phyloP scores from a whole-genome alignment of 2,888 invertebrate species.

The Syritta pipiens region DNA sequence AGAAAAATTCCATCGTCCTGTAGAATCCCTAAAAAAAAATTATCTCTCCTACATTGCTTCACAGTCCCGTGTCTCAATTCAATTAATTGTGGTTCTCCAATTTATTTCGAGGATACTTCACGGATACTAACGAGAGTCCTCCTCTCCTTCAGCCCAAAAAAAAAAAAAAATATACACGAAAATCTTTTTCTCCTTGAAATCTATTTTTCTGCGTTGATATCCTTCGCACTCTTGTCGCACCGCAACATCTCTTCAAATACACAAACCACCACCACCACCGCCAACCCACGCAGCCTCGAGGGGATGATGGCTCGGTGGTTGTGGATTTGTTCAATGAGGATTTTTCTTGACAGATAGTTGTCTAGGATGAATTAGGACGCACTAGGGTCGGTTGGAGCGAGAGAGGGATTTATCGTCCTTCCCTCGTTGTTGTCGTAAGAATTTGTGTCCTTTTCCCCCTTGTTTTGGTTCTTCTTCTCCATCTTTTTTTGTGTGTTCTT shows the following conservation, averaged over 20 bases:
- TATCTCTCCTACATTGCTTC: background rate
- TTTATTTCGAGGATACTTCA: slow-evolving; percentile 37
- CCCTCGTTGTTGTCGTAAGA: slow-evolving; percentile 14
- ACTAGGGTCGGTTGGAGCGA: no score
- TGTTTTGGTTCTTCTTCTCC: background rate
- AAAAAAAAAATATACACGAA: background rate
- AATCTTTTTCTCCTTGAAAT: slow-evolving; percentile 21
- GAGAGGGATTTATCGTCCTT: slow-evolving; percentile 7
- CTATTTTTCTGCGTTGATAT: slow-evolving; percentile 32
- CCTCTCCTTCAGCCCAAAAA: no score
- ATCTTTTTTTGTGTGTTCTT: background rate
- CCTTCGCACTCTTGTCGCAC: slow-evolving; percentile 25
- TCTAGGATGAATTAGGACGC: slow-evolving; percentile 38
- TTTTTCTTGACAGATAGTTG: slow-evolving; percentile 42
- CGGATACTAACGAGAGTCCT: slow-evolving; percentile 35
- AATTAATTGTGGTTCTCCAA: slow-evolving; percentile 54
- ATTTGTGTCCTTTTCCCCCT: background rate
- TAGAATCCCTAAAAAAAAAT: background rate
- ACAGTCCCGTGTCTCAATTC: slow-evolving; percentile 34
- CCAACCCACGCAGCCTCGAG: background rate
- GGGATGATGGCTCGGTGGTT: no score
- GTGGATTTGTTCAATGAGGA: slow-evolving; percentile 1
- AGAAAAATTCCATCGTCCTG: background rate
- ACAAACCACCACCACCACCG: background rate
- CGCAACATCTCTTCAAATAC: slow-evolving; percentile 4